Evolutionary conservation across 2,888 invertebrate genomes (phyloP).

Genomic region (Hemistola chrysoprasaria): DNA sequence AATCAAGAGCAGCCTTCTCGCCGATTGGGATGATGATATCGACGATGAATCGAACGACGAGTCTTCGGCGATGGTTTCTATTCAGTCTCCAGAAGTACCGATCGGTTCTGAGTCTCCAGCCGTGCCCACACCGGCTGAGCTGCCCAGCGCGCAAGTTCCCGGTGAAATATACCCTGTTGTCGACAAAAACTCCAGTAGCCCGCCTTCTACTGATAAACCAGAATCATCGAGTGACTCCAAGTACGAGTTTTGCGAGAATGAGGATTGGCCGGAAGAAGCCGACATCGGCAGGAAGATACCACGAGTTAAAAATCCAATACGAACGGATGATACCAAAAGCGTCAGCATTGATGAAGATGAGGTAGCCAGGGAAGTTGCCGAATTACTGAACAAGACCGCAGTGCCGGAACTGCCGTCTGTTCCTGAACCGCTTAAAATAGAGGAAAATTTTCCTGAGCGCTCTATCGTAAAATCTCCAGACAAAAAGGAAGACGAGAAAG

Average conservation of each 20-base stretch:
- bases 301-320: slow-evolving; percentile 76
- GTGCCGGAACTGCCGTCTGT: slow-evolving; percentile 81
- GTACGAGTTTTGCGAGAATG: slow-evolving; percentile 91
- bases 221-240: slow-evolving; percentile 83
- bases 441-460: slow-evolving; percentile 83
- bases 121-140: slow-evolving; percentile 61
- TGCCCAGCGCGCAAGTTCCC: slow-evolving; percentile 50
- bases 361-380: slow-evolving; percentile 81
- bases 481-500: slow-evolving; percentile 50
- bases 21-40: slow-evolving; percentile 88
- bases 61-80: slow-evolving; percentile 47
- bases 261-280: slow-evolving; percentile 81
- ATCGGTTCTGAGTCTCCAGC: slow-evolving; percentile 63
- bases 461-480: slow-evolving; percentile 74
- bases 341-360: slow-evolving; percentile 71
- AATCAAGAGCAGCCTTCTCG: slow-evolving; percentile 86
- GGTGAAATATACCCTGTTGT: slow-evolving; percentile 38
- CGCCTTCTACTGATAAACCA: slow-evolving; percentile 55
- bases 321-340: slow-evolving; percentile 66
- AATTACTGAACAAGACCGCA: slow-evolving; percentile 82
- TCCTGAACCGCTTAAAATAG: slow-evolving; percentile 74
- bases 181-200: slow-evolving; percentile 50
- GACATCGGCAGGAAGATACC: slow-evolving; percentile 85
- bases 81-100: slow-evolving; percentile 60
- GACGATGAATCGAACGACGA: slow-evolving; percentile 69